These are phyloP conservation scores for Lordiphosa fenestrarum DNA, from an alignment of 2,888 invertebrate species.

Conservation along the genomic window DNA sequence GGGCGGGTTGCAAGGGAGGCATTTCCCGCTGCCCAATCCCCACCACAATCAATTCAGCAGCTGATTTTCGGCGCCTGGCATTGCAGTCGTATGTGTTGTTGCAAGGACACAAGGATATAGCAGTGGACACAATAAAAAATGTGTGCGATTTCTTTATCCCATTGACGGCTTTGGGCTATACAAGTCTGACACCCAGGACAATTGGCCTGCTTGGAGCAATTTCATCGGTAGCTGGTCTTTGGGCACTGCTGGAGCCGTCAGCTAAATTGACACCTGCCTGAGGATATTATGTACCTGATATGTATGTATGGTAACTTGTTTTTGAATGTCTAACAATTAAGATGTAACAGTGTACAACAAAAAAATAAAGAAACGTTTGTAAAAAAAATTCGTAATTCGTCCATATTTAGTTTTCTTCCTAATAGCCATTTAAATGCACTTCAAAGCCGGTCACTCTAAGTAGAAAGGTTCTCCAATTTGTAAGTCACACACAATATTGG, in stretches of 20 bases:
- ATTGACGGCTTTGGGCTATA: conserved; percentile 88
- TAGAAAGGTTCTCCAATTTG: no score
- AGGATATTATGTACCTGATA: conserved; percentile 18
- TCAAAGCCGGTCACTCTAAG: no score
- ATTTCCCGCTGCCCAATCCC: conserved; percentile 70
- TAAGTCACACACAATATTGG: no score
- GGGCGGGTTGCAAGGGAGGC: conserved; percentile 79
- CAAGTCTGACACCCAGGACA: conserved; percentile 88
- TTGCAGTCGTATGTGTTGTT: conserved; percentile 70
- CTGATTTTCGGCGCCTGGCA: conserved; percentile 60
- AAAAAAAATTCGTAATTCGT: background rate
- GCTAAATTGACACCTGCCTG: conserved; percentile 86
- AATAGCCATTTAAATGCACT: no score
- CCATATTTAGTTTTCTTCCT: no score
- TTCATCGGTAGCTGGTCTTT: conserved; percentile 90
- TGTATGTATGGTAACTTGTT: conserved; percentile 27
- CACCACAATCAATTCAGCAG: conserved; percentile 55
- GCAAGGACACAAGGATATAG: conserved; percentile 83
- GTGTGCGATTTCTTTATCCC: conserved; percentile 93
- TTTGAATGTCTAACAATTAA: conserved; percentile 28
- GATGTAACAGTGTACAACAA: conserved; percentile 21
- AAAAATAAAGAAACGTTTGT: conserved; percentile 35
- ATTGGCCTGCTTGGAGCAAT: conserved; percentile 89
- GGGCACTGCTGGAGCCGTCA: conserved; percentile 88
- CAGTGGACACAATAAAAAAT: conserved; percentile 92